phyloP scores from a whole-genome alignment of 2,113 vertebrate species.

The Colaptes auratus region DNA sequence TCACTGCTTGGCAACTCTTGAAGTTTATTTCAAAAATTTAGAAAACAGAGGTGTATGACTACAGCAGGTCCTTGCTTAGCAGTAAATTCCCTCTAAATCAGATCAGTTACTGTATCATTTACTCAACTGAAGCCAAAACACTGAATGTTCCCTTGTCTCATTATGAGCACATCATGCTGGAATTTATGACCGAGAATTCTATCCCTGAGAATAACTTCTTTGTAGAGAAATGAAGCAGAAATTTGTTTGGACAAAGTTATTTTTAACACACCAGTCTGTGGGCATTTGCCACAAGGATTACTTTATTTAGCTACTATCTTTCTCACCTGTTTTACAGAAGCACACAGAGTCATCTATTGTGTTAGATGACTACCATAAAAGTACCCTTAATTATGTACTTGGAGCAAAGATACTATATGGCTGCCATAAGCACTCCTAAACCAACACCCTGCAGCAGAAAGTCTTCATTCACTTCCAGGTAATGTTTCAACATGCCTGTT shows the following conservation, averaged over 20 bases:
- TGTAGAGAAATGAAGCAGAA: background rate
- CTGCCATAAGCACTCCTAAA: background rate
- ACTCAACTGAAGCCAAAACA: background rate
- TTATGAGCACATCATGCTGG: background rate
- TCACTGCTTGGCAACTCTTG: background rate
- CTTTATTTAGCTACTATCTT: background rate
- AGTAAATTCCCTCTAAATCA: background rate
- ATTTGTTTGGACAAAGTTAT: background rate
- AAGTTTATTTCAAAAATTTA: background rate
- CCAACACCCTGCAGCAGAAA: background rate
- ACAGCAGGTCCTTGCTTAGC: background rate
- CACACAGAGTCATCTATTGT: background rate
- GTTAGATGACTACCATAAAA: background rate
- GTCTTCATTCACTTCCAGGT: background rate
- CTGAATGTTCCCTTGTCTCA: background rate
- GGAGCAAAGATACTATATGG: background rate
- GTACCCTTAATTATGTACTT: background rate
- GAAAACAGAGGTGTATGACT: background rate
- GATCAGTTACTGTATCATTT: background rate
- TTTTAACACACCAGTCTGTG: background rate
- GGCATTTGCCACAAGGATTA: background rate
- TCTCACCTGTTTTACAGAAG: background rate
- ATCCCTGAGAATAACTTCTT: background rate
- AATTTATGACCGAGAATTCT: conserved; percentile 14
- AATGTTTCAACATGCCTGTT: background rate